Conservation (phyloP, 2,888 invertebrate species). For the Fragum fragum region DNA sequence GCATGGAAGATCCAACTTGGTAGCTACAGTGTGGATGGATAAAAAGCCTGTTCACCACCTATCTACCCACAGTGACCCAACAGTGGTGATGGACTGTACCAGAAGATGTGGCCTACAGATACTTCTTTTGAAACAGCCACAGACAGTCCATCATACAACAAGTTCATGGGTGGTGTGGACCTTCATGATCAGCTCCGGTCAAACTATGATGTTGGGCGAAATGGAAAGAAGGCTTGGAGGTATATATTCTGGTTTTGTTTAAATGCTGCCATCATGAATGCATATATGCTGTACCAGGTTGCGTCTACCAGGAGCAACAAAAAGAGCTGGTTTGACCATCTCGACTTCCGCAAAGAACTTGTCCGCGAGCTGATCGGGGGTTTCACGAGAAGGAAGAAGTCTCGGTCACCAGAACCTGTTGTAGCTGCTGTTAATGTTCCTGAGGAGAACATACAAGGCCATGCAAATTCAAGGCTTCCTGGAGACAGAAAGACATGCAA, state of each 20-base stretch:
- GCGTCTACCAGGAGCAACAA: constrained; percentile 26
- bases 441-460: constrained; percentile 30
- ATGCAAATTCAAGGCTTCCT: constrained; percentile 14
- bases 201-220: no score
- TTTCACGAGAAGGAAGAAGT: constrained; percentile 22
- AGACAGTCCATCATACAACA: constrained; percentile 33
- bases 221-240: no score
- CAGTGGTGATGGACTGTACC: not conserved
- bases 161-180: constrained; percentile 53
- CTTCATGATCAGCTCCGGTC: constrained; percentile 38
- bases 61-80: not conserved
- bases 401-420: no score
- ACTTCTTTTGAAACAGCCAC: constrained; percentile 15
- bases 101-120: constrained; percentile 22
- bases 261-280: constrained; percentile 42
- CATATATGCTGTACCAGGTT: no score
- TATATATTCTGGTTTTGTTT: no score
- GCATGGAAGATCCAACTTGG: constrained; percentile 25
- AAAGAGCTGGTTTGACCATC: constrained; percentile 19
- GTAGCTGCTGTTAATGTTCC: not conserved
- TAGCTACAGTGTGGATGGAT: constrained; percentile 45
- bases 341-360: constrained; percentile 33
- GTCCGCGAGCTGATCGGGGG: constrained; percentile 35
- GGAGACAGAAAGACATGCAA: no score
- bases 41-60: constrained; percentile 42